Evolutionary conservation across 1,140 invertebrate species (phyloP), one percentile per base, ranked within the genome.

Genomic region (Drosophila pallidifrons): DNA sequence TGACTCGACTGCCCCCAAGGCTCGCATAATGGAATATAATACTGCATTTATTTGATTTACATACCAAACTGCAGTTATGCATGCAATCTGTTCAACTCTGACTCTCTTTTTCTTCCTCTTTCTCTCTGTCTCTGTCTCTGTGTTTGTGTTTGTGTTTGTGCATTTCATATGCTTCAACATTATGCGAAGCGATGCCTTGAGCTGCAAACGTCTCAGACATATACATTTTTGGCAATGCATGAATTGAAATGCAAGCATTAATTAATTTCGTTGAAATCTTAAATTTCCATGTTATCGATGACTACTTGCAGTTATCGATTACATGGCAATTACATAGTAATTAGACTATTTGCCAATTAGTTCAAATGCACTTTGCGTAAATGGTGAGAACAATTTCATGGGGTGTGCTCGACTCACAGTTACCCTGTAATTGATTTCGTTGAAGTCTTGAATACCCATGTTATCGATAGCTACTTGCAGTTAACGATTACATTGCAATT

Each of bases 21-120:
- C 30, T 8, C 11, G 55, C 32, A 70, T 64, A 70, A 70, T 70
- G 60, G 55, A 65, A 72, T 72, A 72, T 71, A 75, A 75, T 65
- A 64, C 67, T 58, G 67, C 30, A 75, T 75, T 76, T 76, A 72
- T 76, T 76, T 76, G 68, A 76, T 76, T 76, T 77, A 73, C 57
- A 68, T 73, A 41, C 58, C 45, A 61, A 59, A 75, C 51, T 71
- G 68, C 66, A 58, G 32, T 64, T 64, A 71, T 70, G 54, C 67
- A 75, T 75, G 73, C 73, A 71, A 71, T 71, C 43, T 60, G 70
- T 67, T 65, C 28, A 20, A 6, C 46, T 10, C 15, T 32, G 15
- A 11, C 41, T 6, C 46, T 7, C 11, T 13, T 30, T n/a, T 41
- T 3, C 41, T n/a, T 41, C 4, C 47, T 5, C 16, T 20, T 5